These are phyloP conservation scores for Ips typographus DNA, from an alignment of 1,140 invertebrate species.

Conservation along the genomic window DNA sequence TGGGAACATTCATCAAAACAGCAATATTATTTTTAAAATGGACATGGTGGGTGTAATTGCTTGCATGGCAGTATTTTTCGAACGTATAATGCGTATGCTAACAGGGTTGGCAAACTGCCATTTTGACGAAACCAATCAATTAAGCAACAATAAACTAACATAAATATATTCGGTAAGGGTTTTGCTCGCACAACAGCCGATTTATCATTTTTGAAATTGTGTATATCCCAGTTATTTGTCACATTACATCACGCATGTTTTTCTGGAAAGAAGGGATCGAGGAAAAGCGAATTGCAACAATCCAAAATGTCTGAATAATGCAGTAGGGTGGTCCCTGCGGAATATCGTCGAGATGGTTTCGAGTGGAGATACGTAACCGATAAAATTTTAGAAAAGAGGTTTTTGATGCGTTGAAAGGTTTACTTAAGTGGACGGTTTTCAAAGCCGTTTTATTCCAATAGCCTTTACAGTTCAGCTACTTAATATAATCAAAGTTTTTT, in stretches of 20 bases:
- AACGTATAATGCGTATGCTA: too few species aligned
- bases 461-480: constrained; percentile 3
- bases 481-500: not conserved
- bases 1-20: too few species aligned
- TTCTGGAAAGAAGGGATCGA: constrained; percentile 20
- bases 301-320: constrained; percentile 29
- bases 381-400: constrained; percentile 30
- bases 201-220: constrained; percentile 13
- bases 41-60: too few species aligned
- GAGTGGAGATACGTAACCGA: constrained; percentile 30
- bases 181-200: not conserved
- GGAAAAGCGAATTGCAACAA: constrained; percentile 27
- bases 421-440: constrained; percentile 23
- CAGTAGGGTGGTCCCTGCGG: constrained; percentile 24
- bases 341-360: constrained; percentile 26
- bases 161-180: too few species aligned
- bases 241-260: constrained; percentile 20
- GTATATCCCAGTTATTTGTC: constrained; percentile 22
- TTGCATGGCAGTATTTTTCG: too few species aligned
- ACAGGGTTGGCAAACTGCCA: too few species aligned
- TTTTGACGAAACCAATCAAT: too few species aligned
- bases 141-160: too few species aligned
- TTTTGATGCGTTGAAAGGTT: constrained; percentile 23
- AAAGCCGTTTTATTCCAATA: constrained; percentile 14
- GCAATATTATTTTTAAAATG: too few species aligned